A percentile compares a stretch with the other conserved stretches of the same genome.
Conservation (phyloP, 2,888 invertebrate genomes). For the Agrotis puta region DNA sequence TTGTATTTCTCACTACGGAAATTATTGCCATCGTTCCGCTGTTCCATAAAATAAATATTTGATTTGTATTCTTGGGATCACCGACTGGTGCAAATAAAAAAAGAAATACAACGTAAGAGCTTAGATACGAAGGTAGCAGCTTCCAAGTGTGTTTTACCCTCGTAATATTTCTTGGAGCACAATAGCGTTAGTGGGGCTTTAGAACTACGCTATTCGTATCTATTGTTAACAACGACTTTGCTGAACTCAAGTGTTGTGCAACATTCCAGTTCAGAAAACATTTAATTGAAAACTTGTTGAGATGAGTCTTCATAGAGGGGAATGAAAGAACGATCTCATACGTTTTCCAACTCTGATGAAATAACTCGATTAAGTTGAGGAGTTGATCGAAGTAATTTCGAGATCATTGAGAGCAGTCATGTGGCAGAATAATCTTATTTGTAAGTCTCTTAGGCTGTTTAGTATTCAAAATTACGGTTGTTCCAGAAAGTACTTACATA, state of each 20-base stretch:
- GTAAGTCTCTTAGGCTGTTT: constrained; percentile 45
- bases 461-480: constrained; percentile 61
- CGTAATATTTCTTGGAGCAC: constrained; percentile 52
- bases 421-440: constrained; percentile 55
- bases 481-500: constrained; percentile 48
- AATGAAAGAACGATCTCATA: constrained; percentile 29
- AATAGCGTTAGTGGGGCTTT: constrained; percentile 55
- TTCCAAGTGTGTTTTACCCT: constrained; percentile 42
- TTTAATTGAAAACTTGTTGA: constrained; percentile 56
- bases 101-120: constrained; percentile 28
- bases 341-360: constrained; percentile 41
- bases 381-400: constrained; percentile 49
- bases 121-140: constrained; percentile 36
- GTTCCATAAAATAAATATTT: constrained; percentile 41
- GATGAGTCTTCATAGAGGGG: constrained; percentile 37
- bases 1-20: neutral
- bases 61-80: constrained; percentile 26
- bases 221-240: constrained; percentile 55
- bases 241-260: constrained; percentile 49
- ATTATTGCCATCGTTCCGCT: neutral
- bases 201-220: constrained; percentile 47
- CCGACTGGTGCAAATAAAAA: constrained; percentile 8
- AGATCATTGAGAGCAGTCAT: constrained; percentile 42
- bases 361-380: constrained; percentile 42
- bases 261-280: constrained; percentile 40